Base-by-base conservation (phyloP, 30 jellyfish, hydroid and myxozoan species). In the Turritopsis rubra region DNA sequence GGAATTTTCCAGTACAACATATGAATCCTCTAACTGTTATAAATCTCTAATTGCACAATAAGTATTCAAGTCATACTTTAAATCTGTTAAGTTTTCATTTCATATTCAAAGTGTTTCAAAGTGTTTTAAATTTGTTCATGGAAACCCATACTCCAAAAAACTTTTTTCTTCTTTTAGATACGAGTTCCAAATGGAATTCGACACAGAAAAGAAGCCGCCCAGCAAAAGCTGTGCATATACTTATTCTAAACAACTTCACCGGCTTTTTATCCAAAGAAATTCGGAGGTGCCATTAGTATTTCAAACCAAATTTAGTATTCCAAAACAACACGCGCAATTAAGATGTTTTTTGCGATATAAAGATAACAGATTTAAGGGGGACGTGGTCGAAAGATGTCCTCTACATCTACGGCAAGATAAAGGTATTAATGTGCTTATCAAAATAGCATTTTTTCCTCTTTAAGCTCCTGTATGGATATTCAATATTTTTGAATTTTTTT, bases 141-240 rank as follows among this genome's bases (percentile, higher is more conserved):
- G n/a, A n/a, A n/a, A n/a, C n/a, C n/a, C n/a, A n/a, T n/a, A n/a
- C n/a, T n/a, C n/a, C n/a, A n/a, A n/a, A n/a, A n/a, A n/a, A n/a
- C n/a, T n/a, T n/a, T n/a, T n/a, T 13, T 41, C 13, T 41, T 41
- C 9, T 68, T 68, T 23, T 68, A 68, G 77, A 27, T 68, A 68
- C 77, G 30, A 68, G 31, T 68, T 68, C 19, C 31, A 27, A 9
- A 9, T 68, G 9, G 77, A 68, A 27, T 68, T 68, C 19, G 77
- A 68, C 23, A 27, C 9, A 23, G 30, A 23, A n/a, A n/a, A n/a
- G 30, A 68, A 68, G 30, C 22, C 16, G 0, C 77, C 77, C 9
- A 68, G 31, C 21, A 68, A 68, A 68, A 68, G 77, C 77, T 68
- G 77, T 68, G 22, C 77, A n/a, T 68, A 7, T 27, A 68, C 77